Evolutionary conservation across 2,113 vertebrate species (phyloP).

Genomic region (Ginglymostoma cirratum): DNA sequence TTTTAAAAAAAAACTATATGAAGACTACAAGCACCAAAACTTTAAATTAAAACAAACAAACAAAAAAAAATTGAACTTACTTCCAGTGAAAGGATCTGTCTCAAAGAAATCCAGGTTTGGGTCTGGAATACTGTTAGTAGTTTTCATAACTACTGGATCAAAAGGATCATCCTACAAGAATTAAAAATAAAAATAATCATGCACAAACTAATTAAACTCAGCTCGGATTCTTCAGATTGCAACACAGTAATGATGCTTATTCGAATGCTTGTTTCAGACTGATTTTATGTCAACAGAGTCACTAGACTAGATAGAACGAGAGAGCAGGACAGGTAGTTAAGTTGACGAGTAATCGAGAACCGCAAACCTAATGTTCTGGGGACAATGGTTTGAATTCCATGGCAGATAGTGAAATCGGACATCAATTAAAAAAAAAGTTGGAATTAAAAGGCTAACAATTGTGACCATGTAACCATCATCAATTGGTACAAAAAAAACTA

Average conservation of each 20-base stretch:
- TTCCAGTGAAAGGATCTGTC: slow-evolving; percentile 85
- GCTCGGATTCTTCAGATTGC: background rate
- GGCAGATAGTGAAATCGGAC: no score
- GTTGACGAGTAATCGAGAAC: no score
- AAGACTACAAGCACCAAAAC: background rate
- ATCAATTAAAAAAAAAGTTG: no score
- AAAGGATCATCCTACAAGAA: slow-evolving; percentile 69
- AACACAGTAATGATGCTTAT: background rate
- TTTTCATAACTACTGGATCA: slow-evolving; percentile 55
- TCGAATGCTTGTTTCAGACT: no score
- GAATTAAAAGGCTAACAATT: no score
- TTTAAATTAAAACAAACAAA: background rate
- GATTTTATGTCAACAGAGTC: no score
- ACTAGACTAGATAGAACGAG: no score
- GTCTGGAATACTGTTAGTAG: slow-evolving; percentile 60
- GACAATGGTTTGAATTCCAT: no score
- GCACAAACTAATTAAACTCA: background rate
- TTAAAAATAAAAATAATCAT: background rate
- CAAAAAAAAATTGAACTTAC: slow-evolving; percentile 63
- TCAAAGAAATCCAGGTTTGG: slow-evolving; percentile 83
- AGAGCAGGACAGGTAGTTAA: no score
- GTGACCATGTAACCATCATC: no score
- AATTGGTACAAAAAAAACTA: no score
- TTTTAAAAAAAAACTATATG: background rate
- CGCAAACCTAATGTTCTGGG: no score